Conservation (phyloP, 2,113 vertebrate species). For the Sisor rabdophorus region DNA sequence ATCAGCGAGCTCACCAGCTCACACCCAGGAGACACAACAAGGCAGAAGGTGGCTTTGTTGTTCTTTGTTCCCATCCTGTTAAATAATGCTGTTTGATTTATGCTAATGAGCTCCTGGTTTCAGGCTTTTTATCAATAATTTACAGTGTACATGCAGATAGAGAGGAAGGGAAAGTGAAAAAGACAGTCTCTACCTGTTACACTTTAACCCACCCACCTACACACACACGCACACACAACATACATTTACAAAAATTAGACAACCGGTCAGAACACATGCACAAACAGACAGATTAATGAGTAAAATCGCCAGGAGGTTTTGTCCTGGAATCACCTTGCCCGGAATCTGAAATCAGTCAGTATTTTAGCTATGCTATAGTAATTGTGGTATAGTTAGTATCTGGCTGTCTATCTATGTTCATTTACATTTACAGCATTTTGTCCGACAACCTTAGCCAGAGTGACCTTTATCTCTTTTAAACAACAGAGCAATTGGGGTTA, state of each 20-base stretch:
- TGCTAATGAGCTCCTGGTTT: conserved; percentile 26
- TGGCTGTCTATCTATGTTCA: no score
- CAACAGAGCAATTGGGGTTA: no score
- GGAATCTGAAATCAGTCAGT: no score
- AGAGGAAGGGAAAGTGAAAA: conserved; percentile 4
- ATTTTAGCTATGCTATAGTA: no score
- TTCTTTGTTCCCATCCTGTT: conserved; percentile 28
- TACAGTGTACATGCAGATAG: conserved; percentile 11
- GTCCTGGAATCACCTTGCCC: no score
- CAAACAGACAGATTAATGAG: no score
- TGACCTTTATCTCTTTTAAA: no score
- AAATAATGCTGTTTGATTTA: conserved; percentile 41
- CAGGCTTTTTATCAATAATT: conserved; percentile 24
- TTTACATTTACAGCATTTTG: no score
- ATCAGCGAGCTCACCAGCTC: neutral
- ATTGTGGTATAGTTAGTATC: no score
- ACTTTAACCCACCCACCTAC: neutral
- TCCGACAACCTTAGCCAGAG: no score
- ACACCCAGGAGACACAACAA: neutral
- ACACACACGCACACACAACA: neutral
- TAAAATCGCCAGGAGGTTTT: no score
- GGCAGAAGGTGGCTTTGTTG: conserved; percentile 28
- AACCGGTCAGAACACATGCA: no score
- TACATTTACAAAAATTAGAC: neutral
- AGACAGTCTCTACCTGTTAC: neutral